Base-by-base conservation (phyloP, 2,113 vertebrate genomes). In the Otolemur garnettii region DNA sequence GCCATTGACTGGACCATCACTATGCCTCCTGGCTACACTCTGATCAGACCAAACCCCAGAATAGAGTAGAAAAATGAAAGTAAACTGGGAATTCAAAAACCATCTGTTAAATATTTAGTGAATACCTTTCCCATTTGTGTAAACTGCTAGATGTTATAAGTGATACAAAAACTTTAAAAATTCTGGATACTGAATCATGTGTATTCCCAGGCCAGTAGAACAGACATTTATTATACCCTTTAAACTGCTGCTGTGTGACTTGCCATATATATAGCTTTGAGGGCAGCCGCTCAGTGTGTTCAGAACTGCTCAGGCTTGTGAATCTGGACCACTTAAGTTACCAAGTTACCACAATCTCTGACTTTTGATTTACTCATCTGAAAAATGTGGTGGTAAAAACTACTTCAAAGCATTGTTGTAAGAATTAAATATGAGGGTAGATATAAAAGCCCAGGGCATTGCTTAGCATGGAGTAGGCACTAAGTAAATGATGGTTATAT, bases 391-490 rank as follows among this genome's bases (percentile, higher is more conserved):
- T 19, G 11, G 53, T 69, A 26, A 88, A 82, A 95, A 84, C 24
- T 59, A 81, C 53, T 90, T 84, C 24, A 62, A 84, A 85, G n/a
- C 10, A 42, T 79, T 88, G 11, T 64, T 86, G 11, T 87, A 53
- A 93, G 35, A 92, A 90, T 82, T 77, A 96, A 83, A 81, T 86
- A 42, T 45, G 35, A 93, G 60, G 18, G 22, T 69, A 12, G 55
- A 26, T 93, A 6, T 89, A 93, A 82, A 95, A 91, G 30, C 38
- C 83, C 62, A 64, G 2, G 21, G 8, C n/a, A 28, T 71, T 90
- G 38, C 53, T 55, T 92, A 45, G 17, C 55, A 59, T 42, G 7
- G 5, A 68, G 24, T 6, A 57, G 38, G 17, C 38, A 45, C 17
- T 81, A 35, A 55, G 17, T 42, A 55, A 72, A 82, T 68, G 45